phyloP scores from a whole-genome alignment of 2,797 vertebrate species.

The Myotis findleyi region DNA sequence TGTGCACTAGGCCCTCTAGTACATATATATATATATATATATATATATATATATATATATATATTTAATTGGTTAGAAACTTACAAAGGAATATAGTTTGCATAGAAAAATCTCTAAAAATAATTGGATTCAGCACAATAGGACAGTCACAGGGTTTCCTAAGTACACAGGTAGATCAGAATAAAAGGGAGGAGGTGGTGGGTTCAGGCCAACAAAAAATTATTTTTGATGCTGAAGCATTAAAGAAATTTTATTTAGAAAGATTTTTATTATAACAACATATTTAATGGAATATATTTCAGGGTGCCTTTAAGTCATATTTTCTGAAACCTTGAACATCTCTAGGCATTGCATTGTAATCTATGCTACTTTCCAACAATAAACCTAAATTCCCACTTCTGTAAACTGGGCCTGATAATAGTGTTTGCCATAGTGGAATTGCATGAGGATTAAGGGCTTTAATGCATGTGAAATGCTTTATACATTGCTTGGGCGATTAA shows the following conservation, averaged over 20 bases:
- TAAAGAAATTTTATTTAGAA: conserved; percentile 22
- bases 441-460: neutral
- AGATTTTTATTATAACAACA: conserved; percentile 36
- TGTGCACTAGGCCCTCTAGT: too few relatives aligned
- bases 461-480: conserved; percentile 17
- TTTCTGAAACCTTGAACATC: neutral
- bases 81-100: conserved; percentile 8
- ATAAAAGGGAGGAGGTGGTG: neutral
- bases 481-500: neutral
- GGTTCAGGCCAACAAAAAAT: neutral
- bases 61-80: neutral
- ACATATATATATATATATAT: too few relatives aligned
- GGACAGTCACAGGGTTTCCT: neutral
- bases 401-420: conserved; percentile 13
- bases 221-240: neutral
- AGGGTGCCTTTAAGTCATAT: neutral
- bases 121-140: conserved; percentile 4
- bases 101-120: conserved; percentile 22
- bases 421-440: neutral
- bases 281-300: conserved; percentile 22
- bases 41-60: too few relatives aligned
- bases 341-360: conserved; percentile 1
- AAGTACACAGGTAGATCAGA: neutral
- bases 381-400: conserved; percentile 35
- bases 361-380: conserved; percentile 28